phyloP scores from a whole-genome alignment of 2,797 vertebrate genomes.

The Scomberomorus guttatus region DNA sequence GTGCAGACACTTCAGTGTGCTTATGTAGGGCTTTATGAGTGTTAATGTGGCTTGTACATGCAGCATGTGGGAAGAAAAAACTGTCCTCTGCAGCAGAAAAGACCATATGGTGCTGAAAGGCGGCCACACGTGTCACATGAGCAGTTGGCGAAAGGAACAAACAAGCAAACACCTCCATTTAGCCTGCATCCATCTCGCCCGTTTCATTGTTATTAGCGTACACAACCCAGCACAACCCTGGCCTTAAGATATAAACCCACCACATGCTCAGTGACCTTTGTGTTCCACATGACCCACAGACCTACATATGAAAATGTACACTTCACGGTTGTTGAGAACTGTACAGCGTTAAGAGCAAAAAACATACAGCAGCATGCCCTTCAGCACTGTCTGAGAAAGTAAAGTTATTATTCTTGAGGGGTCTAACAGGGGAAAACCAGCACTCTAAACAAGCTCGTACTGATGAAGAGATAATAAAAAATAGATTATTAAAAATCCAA shows the following conservation, averaged over 20 bases:
- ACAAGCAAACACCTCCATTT: slow-evolving; percentile 68
- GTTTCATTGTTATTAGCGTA: slow-evolving; percentile 62
- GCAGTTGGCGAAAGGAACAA: slow-evolving; percentile 61
- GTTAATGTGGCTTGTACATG: slow-evolving; percentile 36
- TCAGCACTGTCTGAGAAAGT: slow-evolving; percentile 9
- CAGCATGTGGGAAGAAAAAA: slow-evolving; percentile 42
- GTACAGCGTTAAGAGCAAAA: not conserved
- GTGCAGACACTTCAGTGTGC: slow-evolving; percentile 42
- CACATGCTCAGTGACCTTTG: slow-evolving; percentile 58
- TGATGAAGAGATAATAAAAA: slow-evolving; percentile 40
- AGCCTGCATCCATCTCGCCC: slow-evolving; percentile 60
- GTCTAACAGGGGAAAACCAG: not conserved
- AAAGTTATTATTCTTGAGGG: slow-evolving; percentile 13
- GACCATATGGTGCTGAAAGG: slow-evolving; percentile 76
- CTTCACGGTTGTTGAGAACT: slow-evolving; percentile 15
- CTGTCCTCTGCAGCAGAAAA: slow-evolving; percentile 61
- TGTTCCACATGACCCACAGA: slow-evolving; percentile 61
- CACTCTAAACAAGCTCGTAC: slow-evolving; percentile 14
- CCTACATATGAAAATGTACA: slow-evolving; percentile 62
- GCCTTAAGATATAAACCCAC: slow-evolving; percentile 54
- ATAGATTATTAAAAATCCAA: slow-evolving; percentile 60
- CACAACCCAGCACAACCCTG: slow-evolving; percentile 42
- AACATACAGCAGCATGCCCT: not conserved
- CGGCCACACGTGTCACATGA: slow-evolving; percentile 55
- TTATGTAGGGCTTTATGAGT: slow-evolving; percentile 28